These are phyloP conservation scores for Clunio marinus DNA, from an alignment of 2,888 invertebrate species.

Conservation along the genomic window DNA sequence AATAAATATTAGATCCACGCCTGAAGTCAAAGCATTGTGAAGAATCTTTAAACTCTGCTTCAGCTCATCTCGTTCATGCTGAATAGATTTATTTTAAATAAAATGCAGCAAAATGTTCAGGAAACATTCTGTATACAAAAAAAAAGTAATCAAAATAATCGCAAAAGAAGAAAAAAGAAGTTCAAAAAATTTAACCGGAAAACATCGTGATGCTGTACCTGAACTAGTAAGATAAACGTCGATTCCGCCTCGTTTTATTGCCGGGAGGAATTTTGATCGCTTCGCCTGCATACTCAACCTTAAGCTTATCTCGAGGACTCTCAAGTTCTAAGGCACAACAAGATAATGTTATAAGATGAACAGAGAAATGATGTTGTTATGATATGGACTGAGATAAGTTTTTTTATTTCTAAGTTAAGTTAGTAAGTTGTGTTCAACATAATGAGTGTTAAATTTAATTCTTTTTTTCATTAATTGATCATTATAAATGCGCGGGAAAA, in stretches of 20 bases:
- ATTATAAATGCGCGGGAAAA: too few species aligned
- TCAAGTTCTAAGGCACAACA: constrained; percentile 56
- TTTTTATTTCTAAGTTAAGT: not conserved
- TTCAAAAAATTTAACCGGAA: not conserved
- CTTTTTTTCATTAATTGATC: too few species aligned
- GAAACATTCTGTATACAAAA: constrained; percentile 5
- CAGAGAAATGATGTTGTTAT: not conserved
- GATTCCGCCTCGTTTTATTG: constrained; percentile 76
- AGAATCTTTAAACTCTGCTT: too few species aligned
- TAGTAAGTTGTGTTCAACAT: not conserved
- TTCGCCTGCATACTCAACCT: constrained; percentile 66
- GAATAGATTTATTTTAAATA: not conserved
- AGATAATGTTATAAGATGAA: not conserved
- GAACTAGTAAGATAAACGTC: constrained; percentile 83
- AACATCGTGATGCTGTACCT: constrained; percentile 55
- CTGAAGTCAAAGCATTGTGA: too few species aligned
- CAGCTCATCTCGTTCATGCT: too few species aligned
- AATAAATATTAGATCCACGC: too few species aligned
- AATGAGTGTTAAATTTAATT: not conserved
- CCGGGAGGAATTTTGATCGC: constrained; percentile 75
- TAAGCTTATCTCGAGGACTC: constrained; percentile 71
- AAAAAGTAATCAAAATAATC: constrained; percentile 28
- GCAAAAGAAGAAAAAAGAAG: constrained; percentile 20
- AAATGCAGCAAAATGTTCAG: constrained; percentile 17
- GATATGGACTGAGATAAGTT: not conserved